Percentiles rank a stretch among this genome's conserved stretches.
These are phyloP conservation scores for Chouioia cunea DNA, from an alignment of 2,888 invertebrate genomes.

Conservation along the genomic window DNA sequence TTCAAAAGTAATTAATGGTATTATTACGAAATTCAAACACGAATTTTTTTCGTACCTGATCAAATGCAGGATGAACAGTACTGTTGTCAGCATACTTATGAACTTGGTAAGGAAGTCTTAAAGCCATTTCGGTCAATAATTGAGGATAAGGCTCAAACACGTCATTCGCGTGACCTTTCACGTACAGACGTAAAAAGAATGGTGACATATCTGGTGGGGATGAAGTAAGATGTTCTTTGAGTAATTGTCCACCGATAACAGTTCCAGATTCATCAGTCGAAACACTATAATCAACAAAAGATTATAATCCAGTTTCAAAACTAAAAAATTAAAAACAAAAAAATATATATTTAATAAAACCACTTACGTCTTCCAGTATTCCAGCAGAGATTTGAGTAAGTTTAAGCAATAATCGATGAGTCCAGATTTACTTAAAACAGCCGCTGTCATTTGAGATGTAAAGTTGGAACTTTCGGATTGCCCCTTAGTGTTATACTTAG, in stretches of 20 bases:
- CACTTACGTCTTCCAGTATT: conserved; percentile 79
- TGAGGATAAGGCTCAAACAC: conserved; percentile 95
- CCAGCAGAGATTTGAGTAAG: conserved; percentile 78
- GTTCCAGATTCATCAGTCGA: conserved; percentile 66
- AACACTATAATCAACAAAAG: conserved; percentile 52
- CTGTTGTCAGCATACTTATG: conserved; percentile 75
- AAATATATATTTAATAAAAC: conserved; percentile 2
- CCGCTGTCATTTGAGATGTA: conserved; percentile 80
- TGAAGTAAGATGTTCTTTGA: conserved; percentile 85
- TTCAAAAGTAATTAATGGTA: background rate
- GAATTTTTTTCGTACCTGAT: conserved; percentile 55
- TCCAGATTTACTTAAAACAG: conserved; percentile 77
- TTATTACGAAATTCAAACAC: background rate
- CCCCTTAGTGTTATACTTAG: conserved; percentile 72
- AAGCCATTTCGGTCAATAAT: conserved; percentile 94
- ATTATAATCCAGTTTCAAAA: conserved; percentile 13
- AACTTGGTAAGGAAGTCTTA: conserved; percentile 94
- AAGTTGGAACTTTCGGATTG: conserved; percentile 69
- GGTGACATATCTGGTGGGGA: conserved; percentile 95
- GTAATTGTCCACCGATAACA: conserved; percentile 76
- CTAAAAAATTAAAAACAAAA: conserved; percentile 6
- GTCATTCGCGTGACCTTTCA: conserved; percentile 90
- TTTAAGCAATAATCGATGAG: conserved; percentile 81
- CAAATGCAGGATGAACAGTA: conserved; percentile 61
- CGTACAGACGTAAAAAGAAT: conserved; percentile 92